These are phyloP conservation scores for Andrena dorsata DNA, from an alignment of 2,888 invertebrate species.

Conservation along the genomic window DNA sequence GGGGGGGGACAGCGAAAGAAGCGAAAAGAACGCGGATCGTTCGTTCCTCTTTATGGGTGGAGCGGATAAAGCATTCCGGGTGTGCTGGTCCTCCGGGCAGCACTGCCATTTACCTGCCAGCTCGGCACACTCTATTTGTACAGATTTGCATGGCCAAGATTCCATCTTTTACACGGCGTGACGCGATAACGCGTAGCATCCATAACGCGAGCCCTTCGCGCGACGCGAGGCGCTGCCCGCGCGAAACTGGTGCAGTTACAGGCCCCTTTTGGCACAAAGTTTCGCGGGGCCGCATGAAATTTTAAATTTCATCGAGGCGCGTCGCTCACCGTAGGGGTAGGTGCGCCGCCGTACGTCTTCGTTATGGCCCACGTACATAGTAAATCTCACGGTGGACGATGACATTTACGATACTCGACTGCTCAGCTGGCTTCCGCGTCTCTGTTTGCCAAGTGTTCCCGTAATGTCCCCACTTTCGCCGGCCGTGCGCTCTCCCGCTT, in stretches of 20 bases:
- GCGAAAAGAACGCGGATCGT: not conserved
- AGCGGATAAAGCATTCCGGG: not conserved
- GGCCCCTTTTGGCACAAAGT: not conserved
- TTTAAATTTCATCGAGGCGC: not conserved
- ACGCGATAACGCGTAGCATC: slow-evolving; percentile 17
- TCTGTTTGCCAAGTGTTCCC: not conserved
- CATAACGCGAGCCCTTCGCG: not conserved
- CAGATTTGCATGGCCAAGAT: slow-evolving; percentile 32
- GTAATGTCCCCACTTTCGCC: not conserved
- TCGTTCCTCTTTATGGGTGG: not conserved
- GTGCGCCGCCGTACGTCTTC: not conserved
- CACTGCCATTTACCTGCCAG: not conserved
- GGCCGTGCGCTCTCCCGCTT: slow-evolving; percentile 1
- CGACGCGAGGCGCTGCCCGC: too few relatives aligned
- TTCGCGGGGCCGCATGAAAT: slow-evolving; percentile 8
- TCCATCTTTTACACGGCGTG: slow-evolving; percentile 11
- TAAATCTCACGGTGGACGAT: not conserved
- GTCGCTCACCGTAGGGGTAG: not conserved
- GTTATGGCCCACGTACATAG: accelerated
- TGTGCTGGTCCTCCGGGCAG: not conserved
- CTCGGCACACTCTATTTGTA: not conserved
- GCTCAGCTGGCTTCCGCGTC: not conserved
- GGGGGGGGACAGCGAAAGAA: not conserved
- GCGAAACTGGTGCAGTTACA: not conserved
- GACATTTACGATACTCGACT: not conserved